These are phyloP conservation scores for Brachyistius frenatus DNA, from an alignment of 2,113 vertebrate genomes.

Conservation along the genomic window DNA sequence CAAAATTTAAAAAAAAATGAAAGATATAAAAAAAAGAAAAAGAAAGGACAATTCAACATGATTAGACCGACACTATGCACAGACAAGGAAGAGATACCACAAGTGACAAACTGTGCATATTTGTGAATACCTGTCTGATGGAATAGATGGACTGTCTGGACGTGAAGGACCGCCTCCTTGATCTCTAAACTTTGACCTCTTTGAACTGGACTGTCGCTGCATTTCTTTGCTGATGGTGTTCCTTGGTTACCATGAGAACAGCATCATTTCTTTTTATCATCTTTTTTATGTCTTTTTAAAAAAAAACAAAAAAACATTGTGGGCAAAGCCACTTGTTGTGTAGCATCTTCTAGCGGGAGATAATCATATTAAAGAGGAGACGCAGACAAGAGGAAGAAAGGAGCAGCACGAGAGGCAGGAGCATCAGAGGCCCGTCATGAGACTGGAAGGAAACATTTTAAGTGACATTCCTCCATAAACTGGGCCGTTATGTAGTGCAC, in stretches of 20 bases:
- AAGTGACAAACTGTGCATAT: slow-evolving; percentile 72
- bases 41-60: slow-evolving; percentile 61
- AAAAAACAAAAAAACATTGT: slow-evolving; percentile 11
- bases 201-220: slow-evolving; percentile 67
- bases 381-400: slow-evolving; percentile 52
- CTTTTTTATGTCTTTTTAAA: not conserved
- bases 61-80: slow-evolving; percentile 75
- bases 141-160: slow-evolving; percentile 62
- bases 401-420: slow-evolving; percentile 37
- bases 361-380: slow-evolving; percentile 80
- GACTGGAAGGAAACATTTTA: slow-evolving; percentile 33
- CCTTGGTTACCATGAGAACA: slow-evolving; percentile 71
- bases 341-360: slow-evolving; percentile 84
- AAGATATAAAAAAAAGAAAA: slow-evolving; percentile 57
- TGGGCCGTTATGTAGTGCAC: slow-evolving; percentile 42
- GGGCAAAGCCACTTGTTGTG: slow-evolving; percentile 77
- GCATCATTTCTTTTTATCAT: slow-evolving; percentile 56
- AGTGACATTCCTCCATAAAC: slow-evolving; percentile 37
- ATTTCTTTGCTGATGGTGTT: slow-evolving; percentile 73
- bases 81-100: slow-evolving; percentile 65
- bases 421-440: slow-evolving; percentile 41
- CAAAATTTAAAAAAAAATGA: slow-evolving; percentile 78
- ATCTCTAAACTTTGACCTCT: slow-evolving; percentile 75
- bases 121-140: slow-evolving; percentile 69
- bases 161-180: slow-evolving; percentile 61